phyloP scores from a whole-genome alignment of 2,797 vertebrate genomes.

The Gephyroberyx darwinii region DNA sequence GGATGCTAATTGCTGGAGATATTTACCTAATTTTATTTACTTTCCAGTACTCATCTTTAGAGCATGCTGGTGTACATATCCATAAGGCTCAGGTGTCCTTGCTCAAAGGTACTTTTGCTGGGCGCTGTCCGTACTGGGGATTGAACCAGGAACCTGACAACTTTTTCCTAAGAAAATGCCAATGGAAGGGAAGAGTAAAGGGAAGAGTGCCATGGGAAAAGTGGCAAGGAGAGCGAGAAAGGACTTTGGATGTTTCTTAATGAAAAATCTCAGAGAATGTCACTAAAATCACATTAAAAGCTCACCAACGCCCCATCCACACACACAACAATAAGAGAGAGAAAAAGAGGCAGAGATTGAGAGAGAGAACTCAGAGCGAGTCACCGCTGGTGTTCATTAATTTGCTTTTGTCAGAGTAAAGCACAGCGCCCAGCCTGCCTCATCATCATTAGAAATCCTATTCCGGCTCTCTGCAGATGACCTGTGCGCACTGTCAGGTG shows the following conservation, averaged over 20 bases:
- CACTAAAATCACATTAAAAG: too few relatives aligned
- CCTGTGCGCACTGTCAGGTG: conserved; percentile 2
- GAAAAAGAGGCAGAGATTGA: conserved; percentile 1
- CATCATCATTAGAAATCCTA: conserved; percentile 50
- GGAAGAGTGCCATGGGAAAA: conserved; percentile 22
- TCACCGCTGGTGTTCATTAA: conserved; percentile 60
- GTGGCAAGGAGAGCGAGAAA: conserved; percentile 27
- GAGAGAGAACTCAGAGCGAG: conserved; percentile 17
- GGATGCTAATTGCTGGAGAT: not conserved
- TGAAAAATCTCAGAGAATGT: conserved; percentile 25
- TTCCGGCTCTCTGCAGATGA: conserved; percentile 18
- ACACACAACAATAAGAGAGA: conserved; percentile 1
- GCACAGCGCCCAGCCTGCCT: conserved; percentile 38
- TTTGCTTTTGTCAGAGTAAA: conserved; percentile 54
- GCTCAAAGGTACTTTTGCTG: conserved; percentile 28
- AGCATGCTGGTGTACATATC: conserved; percentile 31
- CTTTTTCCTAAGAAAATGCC: conserved; percentile 20
- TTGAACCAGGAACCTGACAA: conserved; percentile 40
- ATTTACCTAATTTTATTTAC: conserved; percentile 17
- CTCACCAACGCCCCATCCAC: conserved; percentile 18
- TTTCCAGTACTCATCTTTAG: not conserved
- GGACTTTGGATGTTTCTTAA: conserved; percentile 51
- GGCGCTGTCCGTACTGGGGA: conserved; percentile 19
- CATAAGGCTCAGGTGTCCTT: conserved; percentile 11
- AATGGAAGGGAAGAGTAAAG: conserved; percentile 8